Percentiles rank a stretch among this genome's conserved stretches.
These are phyloP conservation scores for Chrysochloris asiatica DNA, from an alignment of 2,113 vertebrate species.

Conservation along the genomic window DNA sequence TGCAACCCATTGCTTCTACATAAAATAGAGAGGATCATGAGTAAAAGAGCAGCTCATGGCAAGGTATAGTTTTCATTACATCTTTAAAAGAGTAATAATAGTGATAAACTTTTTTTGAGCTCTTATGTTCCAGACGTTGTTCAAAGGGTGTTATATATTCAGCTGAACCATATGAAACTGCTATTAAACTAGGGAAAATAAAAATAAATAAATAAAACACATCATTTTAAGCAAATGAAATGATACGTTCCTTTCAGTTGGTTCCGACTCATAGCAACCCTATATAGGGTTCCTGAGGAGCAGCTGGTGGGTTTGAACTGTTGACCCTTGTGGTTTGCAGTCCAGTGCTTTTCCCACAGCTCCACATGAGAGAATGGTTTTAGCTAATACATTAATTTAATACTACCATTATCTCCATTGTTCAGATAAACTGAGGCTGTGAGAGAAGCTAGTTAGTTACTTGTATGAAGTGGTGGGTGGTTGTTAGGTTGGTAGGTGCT, in stretches of 20 bases:
- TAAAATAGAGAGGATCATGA: not conserved
- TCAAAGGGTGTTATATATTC: not conserved
- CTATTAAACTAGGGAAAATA: too few species aligned
- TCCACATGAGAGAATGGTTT: too few species aligned
- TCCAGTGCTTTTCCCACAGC: too few species aligned
- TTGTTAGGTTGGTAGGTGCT: too few species aligned
- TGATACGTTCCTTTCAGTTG: not conserved
- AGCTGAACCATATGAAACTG: not conserved
- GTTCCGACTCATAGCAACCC: not conserved
- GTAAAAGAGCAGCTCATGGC: not conserved
- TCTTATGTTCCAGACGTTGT: not conserved
- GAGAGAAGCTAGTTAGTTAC: too few species aligned
- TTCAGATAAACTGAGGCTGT: not conserved
- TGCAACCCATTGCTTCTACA: not conserved
- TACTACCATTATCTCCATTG: not conserved
- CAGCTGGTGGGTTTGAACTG: too few species aligned
- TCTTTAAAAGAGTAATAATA: not conserved
- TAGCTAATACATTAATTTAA: not conserved
- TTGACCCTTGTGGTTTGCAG: too few species aligned
- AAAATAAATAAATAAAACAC: not conserved
- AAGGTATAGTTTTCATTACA: not conserved
- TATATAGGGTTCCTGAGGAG: too few species aligned
- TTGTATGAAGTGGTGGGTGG: too few species aligned
- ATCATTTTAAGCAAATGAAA: not conserved
- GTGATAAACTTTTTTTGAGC: not conserved